A percentile compares a stretch with the other conserved stretches of the same genome.
These are phyloP conservation scores for Orthonevra nobilis DNA, from an alignment of 2,888 invertebrate species.

Conservation along the genomic window DNA sequence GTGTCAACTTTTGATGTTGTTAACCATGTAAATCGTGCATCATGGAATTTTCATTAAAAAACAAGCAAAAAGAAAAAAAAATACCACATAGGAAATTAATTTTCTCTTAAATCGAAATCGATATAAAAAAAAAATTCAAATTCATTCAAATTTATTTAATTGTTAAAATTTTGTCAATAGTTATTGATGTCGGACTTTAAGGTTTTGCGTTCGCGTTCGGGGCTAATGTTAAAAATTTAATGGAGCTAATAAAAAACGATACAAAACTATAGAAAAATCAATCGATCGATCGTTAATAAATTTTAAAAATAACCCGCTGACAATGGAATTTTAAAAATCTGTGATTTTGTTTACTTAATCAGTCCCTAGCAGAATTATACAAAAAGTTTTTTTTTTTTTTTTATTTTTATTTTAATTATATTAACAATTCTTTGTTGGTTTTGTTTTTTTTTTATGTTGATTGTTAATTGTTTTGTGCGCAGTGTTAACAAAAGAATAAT, in stretches of 20 bases:
- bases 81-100: slow-evolving; percentile 19
- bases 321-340: slow-evolving; percentile 66
- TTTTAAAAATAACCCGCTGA: slow-evolving; percentile 49
- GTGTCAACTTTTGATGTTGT: slow-evolving; percentile 51
- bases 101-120: slow-evolving; percentile 2
- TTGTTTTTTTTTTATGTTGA: slow-evolving; percentile 15
- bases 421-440: slow-evolving; percentile 14
- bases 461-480: slow-evolving; percentile 51
- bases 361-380: slow-evolving; percentile 43
- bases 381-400: slow-evolving; percentile 12
- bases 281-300: slow-evolving; percentile 45
- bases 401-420: slow-evolving; percentile 19
- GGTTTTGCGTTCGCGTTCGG: slow-evolving; percentile 28
- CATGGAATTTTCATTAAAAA: slow-evolving; percentile 29
- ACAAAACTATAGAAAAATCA: slow-evolving; percentile 34
- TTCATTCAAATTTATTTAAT: slow-evolving; percentile 38
- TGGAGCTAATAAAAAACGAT: slow-evolving; percentile 49
- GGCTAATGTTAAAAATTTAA: slow-evolving; percentile 41
- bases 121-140: slow-evolving; percentile 24
- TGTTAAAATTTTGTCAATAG: slow-evolving; percentile 44
- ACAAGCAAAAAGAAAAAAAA: neutral
- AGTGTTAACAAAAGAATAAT: slow-evolving; percentile 16
- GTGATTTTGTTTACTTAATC: slow-evolving; percentile 65
- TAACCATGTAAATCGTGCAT: slow-evolving; percentile 53
- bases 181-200: slow-evolving; percentile 33